Percentiles rank a stretch among this genome's conserved stretches.
Conservation (phyloP, 2,888 invertebrate genomes). For the Fabriciana adippe region DNA sequence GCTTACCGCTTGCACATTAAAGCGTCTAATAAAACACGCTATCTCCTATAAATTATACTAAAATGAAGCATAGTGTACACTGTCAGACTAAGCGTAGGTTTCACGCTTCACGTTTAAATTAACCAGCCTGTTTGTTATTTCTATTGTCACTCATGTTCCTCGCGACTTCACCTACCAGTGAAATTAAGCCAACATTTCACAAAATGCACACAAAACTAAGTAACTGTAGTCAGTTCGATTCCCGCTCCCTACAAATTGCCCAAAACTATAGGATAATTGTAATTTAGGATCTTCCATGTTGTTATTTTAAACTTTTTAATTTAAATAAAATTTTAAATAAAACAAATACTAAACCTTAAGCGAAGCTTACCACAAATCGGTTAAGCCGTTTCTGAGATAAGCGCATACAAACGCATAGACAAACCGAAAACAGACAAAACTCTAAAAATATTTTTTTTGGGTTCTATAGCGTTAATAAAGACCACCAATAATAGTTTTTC, state of each 20-base stretch:
- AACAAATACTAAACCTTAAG: too few relatives aligned
- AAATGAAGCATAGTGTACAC: constrained; percentile 45
- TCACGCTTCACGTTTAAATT: constrained; percentile 45
- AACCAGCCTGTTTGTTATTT: constrained; percentile 48
- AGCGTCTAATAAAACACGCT: constrained; percentile 19
- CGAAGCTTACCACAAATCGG: too few relatives aligned
- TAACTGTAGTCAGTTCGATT: neutral
- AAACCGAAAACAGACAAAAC: too few relatives aligned
- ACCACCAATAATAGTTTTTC: too few relatives aligned
- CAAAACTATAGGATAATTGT: too few relatives aligned
- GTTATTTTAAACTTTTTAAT: too few relatives aligned
- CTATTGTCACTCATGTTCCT: constrained; percentile 44
- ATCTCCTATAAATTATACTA: constrained; percentile 29
- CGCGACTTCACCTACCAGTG: constrained; percentile 10
- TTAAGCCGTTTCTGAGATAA: too few relatives aligned
- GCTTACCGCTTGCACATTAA: neutral
- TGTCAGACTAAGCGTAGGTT: constrained; percentile 42
- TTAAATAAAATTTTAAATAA: too few relatives aligned
- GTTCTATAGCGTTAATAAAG: too few relatives aligned
- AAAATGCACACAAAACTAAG: neutral
- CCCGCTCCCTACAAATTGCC: neutral
- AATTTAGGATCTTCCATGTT: too few relatives aligned
- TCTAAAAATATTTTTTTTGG: too few relatives aligned
- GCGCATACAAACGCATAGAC: too few relatives aligned
- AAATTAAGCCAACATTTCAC: constrained; percentile 15